Evolutionary conservation across 2,113 vertebrate species (phyloP).

Genomic region (Notarius lentiginosus): DNA sequence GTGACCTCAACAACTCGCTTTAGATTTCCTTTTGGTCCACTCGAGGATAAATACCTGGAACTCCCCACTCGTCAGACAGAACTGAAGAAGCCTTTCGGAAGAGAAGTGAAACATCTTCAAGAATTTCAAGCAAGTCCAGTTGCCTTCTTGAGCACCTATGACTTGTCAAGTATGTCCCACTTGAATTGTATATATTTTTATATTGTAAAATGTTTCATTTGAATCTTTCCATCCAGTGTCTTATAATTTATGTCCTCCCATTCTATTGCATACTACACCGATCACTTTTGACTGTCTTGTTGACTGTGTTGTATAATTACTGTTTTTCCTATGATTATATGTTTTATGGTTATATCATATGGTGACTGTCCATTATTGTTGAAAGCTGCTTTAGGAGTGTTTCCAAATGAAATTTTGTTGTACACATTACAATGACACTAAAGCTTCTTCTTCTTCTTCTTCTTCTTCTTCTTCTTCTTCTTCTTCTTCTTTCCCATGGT

Average conservation of each 20-base stretch:
- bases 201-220: neutral
- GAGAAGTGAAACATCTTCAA: too few species aligned
- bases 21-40: too few species aligned
- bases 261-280: neutral
- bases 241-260: neutral
- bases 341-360: neutral
- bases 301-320: neutral
- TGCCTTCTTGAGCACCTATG: too few species aligned
- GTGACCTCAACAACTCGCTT: too few species aligned
- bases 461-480: neutral
- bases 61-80: too few species aligned
- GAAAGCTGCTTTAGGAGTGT: neutral
- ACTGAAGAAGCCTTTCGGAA: too few species aligned
- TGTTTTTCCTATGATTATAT: too few species aligned
- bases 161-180: neutral
- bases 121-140: too few species aligned
- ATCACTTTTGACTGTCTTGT: neutral
- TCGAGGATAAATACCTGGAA: too few species aligned
- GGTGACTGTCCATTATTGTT: neutral
- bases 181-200: neutral
- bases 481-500: neutral
- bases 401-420: too few species aligned
- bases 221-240: neutral
- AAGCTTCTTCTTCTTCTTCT: neutral
- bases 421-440: too few species aligned